Evolutionary conservation across 1,140 invertebrate species (phyloP).

Genomic region (Drosophila varians): DNA sequence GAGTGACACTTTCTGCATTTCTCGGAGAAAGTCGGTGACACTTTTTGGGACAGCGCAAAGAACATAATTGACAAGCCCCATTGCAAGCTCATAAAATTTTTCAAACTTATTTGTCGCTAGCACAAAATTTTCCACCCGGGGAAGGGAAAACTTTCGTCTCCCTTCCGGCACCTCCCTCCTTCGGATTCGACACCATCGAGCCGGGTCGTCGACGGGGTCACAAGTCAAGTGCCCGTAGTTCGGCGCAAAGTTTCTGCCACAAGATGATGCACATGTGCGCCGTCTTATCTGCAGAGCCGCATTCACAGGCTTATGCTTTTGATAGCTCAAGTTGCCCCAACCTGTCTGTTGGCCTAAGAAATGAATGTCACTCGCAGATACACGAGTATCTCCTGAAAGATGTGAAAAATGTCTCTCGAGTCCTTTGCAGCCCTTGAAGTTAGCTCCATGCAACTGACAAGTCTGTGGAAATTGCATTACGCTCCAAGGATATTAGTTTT

Average conservation of each 20-base stretch:
- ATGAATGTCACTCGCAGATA: conserved; percentile 55
- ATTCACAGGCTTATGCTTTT: conserved; percentile 31
- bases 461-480: neutral
- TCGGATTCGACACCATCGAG: conserved; percentile 25
- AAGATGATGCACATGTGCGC: conserved; percentile 42
- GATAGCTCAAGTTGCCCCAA: conserved; percentile 27
- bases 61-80: conserved; percentile 57
- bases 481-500: neutral
- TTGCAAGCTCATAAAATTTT: conserved; percentile 63
- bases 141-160: conserved; percentile 40
- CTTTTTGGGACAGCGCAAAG: conserved; percentile 25
- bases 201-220: neutral
- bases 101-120: conserved; percentile 67
- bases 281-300: conserved; percentile 46
- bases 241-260: conserved; percentile 47
- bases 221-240: conserved; percentile 30
- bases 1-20: neutral
- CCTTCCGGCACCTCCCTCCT: conserved; percentile 6
- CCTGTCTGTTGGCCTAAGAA: conserved; percentile 39
- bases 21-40: conserved; percentile 8
- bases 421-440: neutral
- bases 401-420: conserved; percentile 6
- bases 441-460: neutral
- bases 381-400: conserved; percentile 10
- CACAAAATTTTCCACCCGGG: conserved; percentile 28